Evolutionary conservation across 1,140 invertebrate species (phyloP), one percentile per base, ranked within the genome.

Genomic region (Zaprionus vittiger): DNA sequence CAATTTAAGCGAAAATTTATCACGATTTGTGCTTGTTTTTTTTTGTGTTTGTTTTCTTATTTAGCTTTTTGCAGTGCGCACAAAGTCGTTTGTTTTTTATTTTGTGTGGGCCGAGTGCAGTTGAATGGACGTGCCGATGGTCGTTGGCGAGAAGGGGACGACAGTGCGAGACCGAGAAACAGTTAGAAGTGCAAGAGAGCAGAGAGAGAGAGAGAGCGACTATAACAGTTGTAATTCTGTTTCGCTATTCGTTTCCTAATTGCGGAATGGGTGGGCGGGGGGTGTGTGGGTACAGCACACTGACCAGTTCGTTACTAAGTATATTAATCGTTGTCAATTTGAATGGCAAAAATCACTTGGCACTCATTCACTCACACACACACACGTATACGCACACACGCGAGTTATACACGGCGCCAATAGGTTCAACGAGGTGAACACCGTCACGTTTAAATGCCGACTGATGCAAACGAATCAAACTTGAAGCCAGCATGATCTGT

Each of bases 1-100:
- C 83, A 87, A 87, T 87, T 89, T 81, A 76, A 71, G 65, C 81
- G 55, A 80, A 89, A 78, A 89, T 87, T 87, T 75, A 87, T 87
- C 83, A 87, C 84, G 83, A 87, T 89, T 87, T 81, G 66, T 72
- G 67, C 64, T 67, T 72, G 64, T 61, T 67, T 52, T 54, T 54
- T 67, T 67, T 62, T 7, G 1, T 31, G 6, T 31, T 69, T 55
- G 71, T 60, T 63, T 74, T 63, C 55, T 54, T 15, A 15, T 74
- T 68, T 66, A 66, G 61, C 73, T 81, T 76, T 87, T 83, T 78
- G 80, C 70, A 77, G 44, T 72, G 69, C 62, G 34, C 74, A 77
- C 69, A 77, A 77, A 73, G 74, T 77, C 74, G 74, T 81, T 83
- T 65, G 66, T 83, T 76, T 78, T 64, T 55, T 71, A 24, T 66